Evolutionary conservation across 2,797 vertebrate genomes (phyloP).

Genomic region (Gymnocypris eckloni): DNA sequence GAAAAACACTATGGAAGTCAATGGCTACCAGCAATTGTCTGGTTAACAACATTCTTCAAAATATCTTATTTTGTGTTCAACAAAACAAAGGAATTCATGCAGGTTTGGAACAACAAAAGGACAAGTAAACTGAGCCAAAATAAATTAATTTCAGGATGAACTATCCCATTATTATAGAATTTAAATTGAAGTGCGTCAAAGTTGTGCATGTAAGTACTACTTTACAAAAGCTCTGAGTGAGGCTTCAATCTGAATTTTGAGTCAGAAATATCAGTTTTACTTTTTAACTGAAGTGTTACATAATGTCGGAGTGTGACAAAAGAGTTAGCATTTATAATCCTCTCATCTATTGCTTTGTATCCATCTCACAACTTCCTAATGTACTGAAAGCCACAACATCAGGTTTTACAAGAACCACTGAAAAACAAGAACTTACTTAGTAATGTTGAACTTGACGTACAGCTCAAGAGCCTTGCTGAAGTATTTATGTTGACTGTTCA

Average conservation of each 20-base stretch:
- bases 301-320: neutral
- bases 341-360: neutral
- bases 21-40: neutral
- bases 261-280: neutral
- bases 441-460: constrained; percentile 82
- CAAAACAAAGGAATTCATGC: neutral
- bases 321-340: no score
- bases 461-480: constrained; percentile 90
- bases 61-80: neutral
- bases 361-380: neutral
- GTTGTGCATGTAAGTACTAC: neutral
- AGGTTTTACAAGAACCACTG: neutral
- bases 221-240: neutral
- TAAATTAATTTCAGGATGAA: neutral
- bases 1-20: neutral
- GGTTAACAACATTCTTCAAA: neutral
- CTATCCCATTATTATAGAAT: neutral
- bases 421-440: constrained; percentile 73
- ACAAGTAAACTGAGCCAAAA: neutral
- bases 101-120: neutral
- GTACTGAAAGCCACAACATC: neutral
- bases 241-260: constrained; percentile 2
- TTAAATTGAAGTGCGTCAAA: neutral
- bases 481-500: constrained; percentile 91
- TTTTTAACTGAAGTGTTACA: neutral